Evolutionary conservation across 2,797 vertebrate genomes (phyloP).

Genomic region (Platalea minor): DNA sequence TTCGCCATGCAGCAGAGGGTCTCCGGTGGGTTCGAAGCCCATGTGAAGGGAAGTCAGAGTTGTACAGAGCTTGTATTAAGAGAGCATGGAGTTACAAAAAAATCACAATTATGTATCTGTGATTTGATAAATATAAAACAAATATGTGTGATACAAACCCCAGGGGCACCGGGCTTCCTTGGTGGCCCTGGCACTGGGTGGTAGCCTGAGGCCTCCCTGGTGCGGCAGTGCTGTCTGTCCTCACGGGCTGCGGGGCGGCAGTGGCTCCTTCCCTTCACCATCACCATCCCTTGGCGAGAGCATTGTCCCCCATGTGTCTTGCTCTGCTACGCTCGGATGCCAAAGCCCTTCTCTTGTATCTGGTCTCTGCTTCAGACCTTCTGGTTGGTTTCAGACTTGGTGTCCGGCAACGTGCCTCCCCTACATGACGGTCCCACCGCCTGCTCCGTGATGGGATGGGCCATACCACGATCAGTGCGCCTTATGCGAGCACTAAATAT

Average conservation of each 20-base stretch:
- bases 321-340: neutral
- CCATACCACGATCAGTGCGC: fast-evolving
- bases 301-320: fast-evolving
- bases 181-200: neutral
- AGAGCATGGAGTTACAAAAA: neutral
- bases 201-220: neutral
- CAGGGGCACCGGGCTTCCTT: fast-evolving
- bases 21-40: neutral
- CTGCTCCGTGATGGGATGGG: neutral
- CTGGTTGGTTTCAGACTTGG: neutral
- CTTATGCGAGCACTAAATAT: neutral
- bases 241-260: neutral
- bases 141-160: neutral
- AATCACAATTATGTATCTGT: too few species aligned
- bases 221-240: neutral
- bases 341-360: neutral
- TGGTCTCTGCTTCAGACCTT: neutral
- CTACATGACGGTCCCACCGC: fast-evolving
- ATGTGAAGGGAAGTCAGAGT: neutral
- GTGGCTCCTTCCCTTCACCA: neutral
- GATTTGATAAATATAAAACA: neutral
- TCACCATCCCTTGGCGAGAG: neutral
- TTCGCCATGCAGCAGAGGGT: neutral
- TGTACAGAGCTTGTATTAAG: neutral
- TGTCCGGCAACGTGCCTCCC: fast-evolving